phyloP scores from a whole-genome alignment of 2,888 invertebrate genomes.

The Leptinotarsa peninsularis region DNA sequence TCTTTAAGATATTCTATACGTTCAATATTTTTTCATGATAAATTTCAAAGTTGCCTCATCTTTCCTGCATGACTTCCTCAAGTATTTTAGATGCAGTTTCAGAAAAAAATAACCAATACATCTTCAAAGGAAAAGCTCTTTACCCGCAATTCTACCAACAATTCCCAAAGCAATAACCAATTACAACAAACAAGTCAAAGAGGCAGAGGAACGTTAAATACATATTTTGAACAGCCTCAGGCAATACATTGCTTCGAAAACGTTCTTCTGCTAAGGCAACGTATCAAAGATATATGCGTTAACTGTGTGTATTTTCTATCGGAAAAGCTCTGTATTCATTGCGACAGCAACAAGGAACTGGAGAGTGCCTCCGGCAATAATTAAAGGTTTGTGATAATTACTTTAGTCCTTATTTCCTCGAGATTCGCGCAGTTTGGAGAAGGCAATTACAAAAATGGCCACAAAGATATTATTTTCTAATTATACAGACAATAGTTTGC shows the following conservation, averaged over 20 bases:
- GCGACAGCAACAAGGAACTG: slow-evolving; percentile 44
- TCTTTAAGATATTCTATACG: too few species aligned
- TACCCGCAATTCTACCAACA: neutral
- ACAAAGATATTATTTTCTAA: slow-evolving; percentile 47
- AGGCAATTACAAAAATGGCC: slow-evolving; percentile 54
- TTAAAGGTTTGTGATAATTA: slow-evolving; percentile 61
- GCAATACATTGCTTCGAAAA: slow-evolving; percentile 21
- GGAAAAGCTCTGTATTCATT: slow-evolving; percentile 46
- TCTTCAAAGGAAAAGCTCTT: neutral
- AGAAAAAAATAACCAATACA: too few species aligned
- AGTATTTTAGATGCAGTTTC: too few species aligned
- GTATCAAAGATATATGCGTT: slow-evolving; percentile 48
- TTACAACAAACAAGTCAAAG: slow-evolving; percentile 15
- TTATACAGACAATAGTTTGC: slow-evolving; percentile 27
- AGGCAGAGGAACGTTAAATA: neutral
- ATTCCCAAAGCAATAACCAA: neutral
- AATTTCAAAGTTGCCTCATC: too few species aligned
- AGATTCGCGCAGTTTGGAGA: slow-evolving; percentile 51
- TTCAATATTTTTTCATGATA: too few species aligned
- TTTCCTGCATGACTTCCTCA: too few species aligned
- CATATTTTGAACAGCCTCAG: neutral
- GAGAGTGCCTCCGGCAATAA: slow-evolving; percentile 54
- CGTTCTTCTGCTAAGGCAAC: slow-evolving; percentile 38
- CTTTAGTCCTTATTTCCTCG: slow-evolving; percentile 52
- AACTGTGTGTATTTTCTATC: slow-evolving; percentile 52